These are phyloP conservation scores for Cinclus cinclus DNA, from an alignment of 2,113 vertebrate species.

Conservation along the genomic window DNA sequence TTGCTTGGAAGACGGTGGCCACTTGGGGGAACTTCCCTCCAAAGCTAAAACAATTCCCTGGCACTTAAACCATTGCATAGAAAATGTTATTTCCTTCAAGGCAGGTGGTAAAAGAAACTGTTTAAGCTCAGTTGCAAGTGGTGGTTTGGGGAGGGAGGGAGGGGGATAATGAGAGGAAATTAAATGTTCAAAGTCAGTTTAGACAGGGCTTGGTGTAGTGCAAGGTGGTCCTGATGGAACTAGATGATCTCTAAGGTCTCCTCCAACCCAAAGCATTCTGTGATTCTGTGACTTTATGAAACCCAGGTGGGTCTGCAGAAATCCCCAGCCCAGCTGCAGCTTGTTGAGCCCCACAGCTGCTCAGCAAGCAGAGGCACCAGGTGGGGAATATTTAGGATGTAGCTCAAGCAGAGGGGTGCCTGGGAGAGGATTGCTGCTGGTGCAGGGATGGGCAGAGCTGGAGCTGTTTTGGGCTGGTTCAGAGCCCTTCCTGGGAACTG, in stretches of 20 bases:
- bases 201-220: not conserved
- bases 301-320: not conserved
- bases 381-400: accelerated
- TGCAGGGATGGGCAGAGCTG: not conserved
- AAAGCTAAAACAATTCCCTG: not conserved
- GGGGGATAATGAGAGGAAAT: not conserved
- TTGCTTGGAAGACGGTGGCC: not conserved
- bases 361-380: not conserved
- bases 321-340: not conserved
- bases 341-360: not conserved
- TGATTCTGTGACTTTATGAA: not conserved
- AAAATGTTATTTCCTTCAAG: not conserved
- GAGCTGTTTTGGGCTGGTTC: not conserved
- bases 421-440: no score
- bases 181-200: not conserved
- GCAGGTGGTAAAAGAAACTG: not conserved
- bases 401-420: not conserved
- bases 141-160: not conserved
- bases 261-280: not conserved
- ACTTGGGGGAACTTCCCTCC: not conserved
- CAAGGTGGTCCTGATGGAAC: not conserved
- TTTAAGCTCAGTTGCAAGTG: not conserved
- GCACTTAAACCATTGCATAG: not conserved
- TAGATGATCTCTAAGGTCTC: not conserved
- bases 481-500: not conserved